Base-by-base conservation (phyloP, 1,140 invertebrate genomes). In the Caerostris darwini region DNA sequence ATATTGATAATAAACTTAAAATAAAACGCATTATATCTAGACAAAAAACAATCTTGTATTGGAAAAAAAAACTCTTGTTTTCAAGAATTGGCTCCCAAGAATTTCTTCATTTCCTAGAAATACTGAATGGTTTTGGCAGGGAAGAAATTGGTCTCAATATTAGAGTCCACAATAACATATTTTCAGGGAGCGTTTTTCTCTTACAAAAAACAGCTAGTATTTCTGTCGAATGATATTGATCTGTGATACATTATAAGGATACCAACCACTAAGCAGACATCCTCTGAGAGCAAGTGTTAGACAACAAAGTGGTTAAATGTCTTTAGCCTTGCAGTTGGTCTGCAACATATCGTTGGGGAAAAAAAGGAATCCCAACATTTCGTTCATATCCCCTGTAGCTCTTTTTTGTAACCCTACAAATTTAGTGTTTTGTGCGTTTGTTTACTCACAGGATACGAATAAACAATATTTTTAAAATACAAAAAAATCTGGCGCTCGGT, bases 351-450 rank as follows among this genome's bases (percentile, higher is more conserved):
- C 57, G 50, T 17, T 4, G 19, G 1, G 6, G 19, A 8, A 53
- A 10, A 90, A 34, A 90, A 82, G 54, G 81, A 50, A 90, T 10
- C 7, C 7, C 7, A 82, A 14, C 57, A 34, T 58, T 81, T 82
- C 77, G 90, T 81, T 91, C 82, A 91, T 91, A 77, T 91, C 71
- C 59, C 34, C 90, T 12, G 53, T 54, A 90, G 50, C 12, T 58
- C 17, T 82, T 91, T 34, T 91, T 91, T 91, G 19, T 91, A 50
- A 59, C 90, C 58, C 77, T 50, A 56, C 77, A 91, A 91, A 91
- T 58, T 91, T 91, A 54, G 67, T 82, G 90, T 91, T 91, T 91
- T 91, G 90, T 59, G 90, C 61, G 57, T 91, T 91, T 91, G 89
- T 91, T 91, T 91, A 61, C 89, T 91, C n/a, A n/a, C n/a, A n/a